A percentile compares a stretch with the other conserved stretches of the same genome.
These are phyloP conservation scores for Tyto alba DNA, from an alignment of 2,113 vertebrate genomes.

Conservation along the genomic window DNA sequence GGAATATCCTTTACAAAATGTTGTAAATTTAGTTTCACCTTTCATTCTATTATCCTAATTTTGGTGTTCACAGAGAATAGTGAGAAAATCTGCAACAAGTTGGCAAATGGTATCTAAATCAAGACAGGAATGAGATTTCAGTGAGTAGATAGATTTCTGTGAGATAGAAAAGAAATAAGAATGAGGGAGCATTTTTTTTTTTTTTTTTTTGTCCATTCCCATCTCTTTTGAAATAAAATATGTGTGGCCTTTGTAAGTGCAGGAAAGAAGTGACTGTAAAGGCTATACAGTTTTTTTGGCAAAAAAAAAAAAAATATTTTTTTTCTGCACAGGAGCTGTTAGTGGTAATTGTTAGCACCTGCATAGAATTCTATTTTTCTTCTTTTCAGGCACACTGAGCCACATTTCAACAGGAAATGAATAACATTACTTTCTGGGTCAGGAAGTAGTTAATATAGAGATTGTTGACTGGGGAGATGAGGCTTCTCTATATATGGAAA, in stretches of 20 bases:
- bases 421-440: not conserved
- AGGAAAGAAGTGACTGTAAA: not conserved
- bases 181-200: not conserved
- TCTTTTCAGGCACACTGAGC: not conserved
- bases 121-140: constrained; percentile 24
- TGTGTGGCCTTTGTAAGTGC: not conserved
- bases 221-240: constrained; percentile 29
- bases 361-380: not conserved
- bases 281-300: not conserved
- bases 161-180: not conserved
- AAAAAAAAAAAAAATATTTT: not conserved
- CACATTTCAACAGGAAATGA: not conserved
- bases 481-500: not conserved
- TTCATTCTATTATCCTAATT: not conserved
- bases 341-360: not conserved
- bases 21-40: not conserved
- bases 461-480: not conserved
- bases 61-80: not conserved
- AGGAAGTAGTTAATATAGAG: not conserved
- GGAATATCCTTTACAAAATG: not conserved
- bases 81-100: not conserved
- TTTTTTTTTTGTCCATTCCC: not conserved
- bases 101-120: not conserved
- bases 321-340: not conserved
- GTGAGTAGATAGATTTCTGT: not conserved